Evolutionary conservation across 1,140 invertebrate genomes (phyloP).

Genomic region (Hylaeus anthracinus): DNA sequence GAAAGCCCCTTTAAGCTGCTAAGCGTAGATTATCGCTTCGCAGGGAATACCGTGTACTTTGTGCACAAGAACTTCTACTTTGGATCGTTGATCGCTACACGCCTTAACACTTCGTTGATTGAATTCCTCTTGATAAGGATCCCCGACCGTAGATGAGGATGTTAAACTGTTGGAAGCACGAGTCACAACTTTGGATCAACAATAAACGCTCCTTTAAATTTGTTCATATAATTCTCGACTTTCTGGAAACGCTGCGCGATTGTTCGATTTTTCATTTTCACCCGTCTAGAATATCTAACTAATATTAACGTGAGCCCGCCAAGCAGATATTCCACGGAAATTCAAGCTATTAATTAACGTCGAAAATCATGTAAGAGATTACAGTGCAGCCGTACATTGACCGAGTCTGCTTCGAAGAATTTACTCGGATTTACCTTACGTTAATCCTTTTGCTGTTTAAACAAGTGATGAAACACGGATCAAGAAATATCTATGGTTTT

Average conservation of each 20-base stretch:
- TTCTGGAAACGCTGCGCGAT: too few species aligned
- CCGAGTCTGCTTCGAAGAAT: not conserved
- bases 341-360: not conserved
- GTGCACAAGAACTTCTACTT: not conserved
- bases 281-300: too few species aligned
- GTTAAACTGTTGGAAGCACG: too few species aligned
- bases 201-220: too few species aligned
- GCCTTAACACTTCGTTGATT: too few species aligned
- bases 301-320: too few species aligned
- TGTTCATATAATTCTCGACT: too few species aligned
- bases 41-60: not conserved
- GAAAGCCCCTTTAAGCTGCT: not conserved
- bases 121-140: not conserved
- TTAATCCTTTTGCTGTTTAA: not conserved
- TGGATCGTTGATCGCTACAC: not conserved
- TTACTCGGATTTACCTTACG: not conserved
- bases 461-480: too few species aligned
- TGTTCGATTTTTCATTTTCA: too few species aligned
- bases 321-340: too few species aligned
- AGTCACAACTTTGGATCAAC: too few species aligned
- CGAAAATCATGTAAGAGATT: not conserved
- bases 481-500: too few species aligned
- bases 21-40: slow-evolving; percentile 6
- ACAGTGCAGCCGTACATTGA: not conserved
- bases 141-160: not conserved